A percentile compares a stretch with the other conserved stretches of the same genome.
Evolutionary conservation across 2,888 invertebrate species (phyloP).

Genomic region (Lasioglossum leucozonium): DNA sequence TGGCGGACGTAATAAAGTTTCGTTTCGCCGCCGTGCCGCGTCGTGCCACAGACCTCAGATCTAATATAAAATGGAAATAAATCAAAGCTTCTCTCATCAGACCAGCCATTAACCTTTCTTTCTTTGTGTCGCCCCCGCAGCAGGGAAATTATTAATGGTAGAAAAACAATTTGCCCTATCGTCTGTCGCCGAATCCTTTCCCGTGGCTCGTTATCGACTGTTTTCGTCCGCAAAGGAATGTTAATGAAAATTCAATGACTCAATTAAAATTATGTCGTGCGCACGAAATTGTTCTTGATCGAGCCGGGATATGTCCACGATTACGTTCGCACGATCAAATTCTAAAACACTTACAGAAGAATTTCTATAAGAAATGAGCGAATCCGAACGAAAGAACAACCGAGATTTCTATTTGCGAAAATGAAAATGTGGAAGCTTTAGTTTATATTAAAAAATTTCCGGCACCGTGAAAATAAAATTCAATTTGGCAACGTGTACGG

Average conservation of each 20-base stretch:
- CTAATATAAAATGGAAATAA: slow-evolving; percentile 67
- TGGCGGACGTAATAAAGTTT: slow-evolving; percentile 62
- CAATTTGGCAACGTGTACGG: no score
- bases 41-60: slow-evolving; percentile 33
- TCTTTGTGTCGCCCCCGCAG: slow-evolving; percentile 34
- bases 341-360: neutral
- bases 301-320: neutral
- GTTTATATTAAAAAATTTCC: no score
- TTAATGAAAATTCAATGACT: neutral
- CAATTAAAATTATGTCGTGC: neutral
- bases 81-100: slow-evolving; percentile 52
- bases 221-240: neutral
- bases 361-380: no score
- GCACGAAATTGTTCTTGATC: neutral
- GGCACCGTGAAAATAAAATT: no score
- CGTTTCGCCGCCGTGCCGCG: slow-evolving; percentile 45
- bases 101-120: slow-evolving; percentile 51
- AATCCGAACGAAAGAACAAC: no score
- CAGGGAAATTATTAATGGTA: slow-evolving; percentile 26
- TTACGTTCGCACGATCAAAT: neutral
- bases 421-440: no score
- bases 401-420: no score
- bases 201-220: neutral
- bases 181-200: neutral
- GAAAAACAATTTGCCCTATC: slow-evolving; percentile 29